phyloP scores from a whole-genome alignment of 1,140 invertebrate species.

The Ylistrum balloti region DNA sequence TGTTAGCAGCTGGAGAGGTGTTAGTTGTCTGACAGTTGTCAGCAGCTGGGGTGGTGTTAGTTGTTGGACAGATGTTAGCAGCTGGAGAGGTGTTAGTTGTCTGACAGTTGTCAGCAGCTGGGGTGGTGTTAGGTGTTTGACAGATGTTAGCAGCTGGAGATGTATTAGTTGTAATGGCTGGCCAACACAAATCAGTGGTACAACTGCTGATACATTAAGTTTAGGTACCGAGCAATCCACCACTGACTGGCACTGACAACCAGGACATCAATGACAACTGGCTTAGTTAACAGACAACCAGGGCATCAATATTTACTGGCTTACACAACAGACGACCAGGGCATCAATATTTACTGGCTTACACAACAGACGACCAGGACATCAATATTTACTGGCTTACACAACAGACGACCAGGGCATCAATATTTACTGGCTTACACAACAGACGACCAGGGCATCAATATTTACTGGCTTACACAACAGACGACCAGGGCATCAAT shows the following conservation, averaged over 20 bases:
- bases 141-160: neutral
- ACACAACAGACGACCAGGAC: too few relatives aligned
- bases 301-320: too few relatives aligned
- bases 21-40: neutral
- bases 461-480: too few relatives aligned
- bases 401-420: too few relatives aligned
- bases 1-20: neutral
- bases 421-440: too few relatives aligned
- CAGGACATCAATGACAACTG: neutral
- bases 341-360: too few relatives aligned
- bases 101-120: neutral
- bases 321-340: too few relatives aligned
- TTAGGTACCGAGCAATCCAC: conserved; percentile 71
- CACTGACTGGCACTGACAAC: conserved; percentile 70
- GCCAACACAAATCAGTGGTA: conserved; percentile 77
- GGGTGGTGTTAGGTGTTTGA: neutral
- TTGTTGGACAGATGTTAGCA: too few relatives aligned
- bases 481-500: too few relatives aligned
- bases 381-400: too few relatives aligned
- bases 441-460: too few relatives aligned
- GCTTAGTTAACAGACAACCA: too few relatives aligned
- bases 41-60: neutral
- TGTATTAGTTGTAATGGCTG: conserved; percentile 49
- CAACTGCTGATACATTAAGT: conserved; percentile 75
- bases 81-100: neutral